These are phyloP conservation scores for Monochamus saltuarius DNA, from an alignment of 1,140 invertebrate genomes.

Conservation along the genomic window DNA sequence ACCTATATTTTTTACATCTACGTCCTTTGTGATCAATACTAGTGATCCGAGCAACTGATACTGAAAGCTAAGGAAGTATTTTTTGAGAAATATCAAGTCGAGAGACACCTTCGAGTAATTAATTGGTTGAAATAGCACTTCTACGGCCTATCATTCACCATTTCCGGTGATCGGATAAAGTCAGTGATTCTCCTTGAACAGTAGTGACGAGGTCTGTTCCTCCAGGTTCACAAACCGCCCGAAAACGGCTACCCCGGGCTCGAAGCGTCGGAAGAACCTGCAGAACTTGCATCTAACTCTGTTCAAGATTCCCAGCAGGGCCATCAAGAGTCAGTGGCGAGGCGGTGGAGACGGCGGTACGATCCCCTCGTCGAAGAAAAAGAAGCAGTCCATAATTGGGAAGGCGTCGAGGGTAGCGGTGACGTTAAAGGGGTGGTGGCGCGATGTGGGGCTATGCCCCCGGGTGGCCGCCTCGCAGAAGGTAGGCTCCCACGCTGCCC, in stretches of 20 bases:
- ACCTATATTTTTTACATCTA: too few species aligned
- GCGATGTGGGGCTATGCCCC: slow-evolving; percentile 52
- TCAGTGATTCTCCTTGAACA: too few species aligned
- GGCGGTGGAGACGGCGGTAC: not conserved
- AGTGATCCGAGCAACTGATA: too few species aligned
- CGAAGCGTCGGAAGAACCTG: slow-evolving; percentile 14
- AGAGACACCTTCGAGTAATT: too few species aligned
- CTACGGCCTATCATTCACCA: too few species aligned
- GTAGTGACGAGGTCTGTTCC: too few species aligned
- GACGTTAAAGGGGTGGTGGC: slow-evolving; percentile 52
- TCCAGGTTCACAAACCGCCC: not conserved
- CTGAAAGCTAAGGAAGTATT: too few species aligned
- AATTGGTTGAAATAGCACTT: too few species aligned
- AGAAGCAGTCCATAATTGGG: slow-evolving; percentile 35
- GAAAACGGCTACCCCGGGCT: slow-evolving; percentile 35
- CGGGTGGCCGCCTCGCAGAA: slow-evolving; percentile 39
- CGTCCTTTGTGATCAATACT: too few species aligned
- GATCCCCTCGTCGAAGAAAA: slow-evolving; percentile 18
- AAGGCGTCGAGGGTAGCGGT: slow-evolving; percentile 50
- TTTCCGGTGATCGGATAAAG: too few species aligned
- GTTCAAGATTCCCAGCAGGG: slow-evolving; percentile 20
- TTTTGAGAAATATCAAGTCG: too few species aligned
- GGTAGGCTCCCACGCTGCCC: slow-evolving; percentile 33
- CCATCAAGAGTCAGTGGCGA: slow-evolving; percentile 13
- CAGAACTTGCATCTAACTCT: slow-evolving; percentile 27